Evolutionary conservation across 2,888 invertebrate species (phyloP), one percentile per base, ranked within the genome.

Genomic region (Melieria crassipennis): DNA sequence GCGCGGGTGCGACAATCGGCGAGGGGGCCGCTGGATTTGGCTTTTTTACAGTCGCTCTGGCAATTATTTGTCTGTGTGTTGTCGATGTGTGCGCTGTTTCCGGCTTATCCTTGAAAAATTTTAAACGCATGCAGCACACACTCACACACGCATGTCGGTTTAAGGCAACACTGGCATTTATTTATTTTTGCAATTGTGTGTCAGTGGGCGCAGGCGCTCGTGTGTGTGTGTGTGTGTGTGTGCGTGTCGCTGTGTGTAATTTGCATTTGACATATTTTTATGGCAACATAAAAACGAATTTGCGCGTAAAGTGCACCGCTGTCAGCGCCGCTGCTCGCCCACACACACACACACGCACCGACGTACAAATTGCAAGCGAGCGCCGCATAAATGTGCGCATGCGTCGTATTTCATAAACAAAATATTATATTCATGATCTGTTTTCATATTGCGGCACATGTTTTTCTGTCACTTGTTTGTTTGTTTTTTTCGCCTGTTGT

Each of bases 231-330:
- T 60, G 67, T 64, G 57, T 60, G 47, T 70, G 43, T 64, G 58
- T 60, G 43, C 43, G 48, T 47, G 57, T 48, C 46, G 30, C 5
- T 47, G 10, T 48, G 43, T 61, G 45, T 82, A 77, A 81, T 81
- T 81, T 78, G 80, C 79, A 80, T 82, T 78, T 80, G 78, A 82
- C 79, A 79, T 77, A 80, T 81, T 82, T 79, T 81, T 79, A 81
- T 78, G 74, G 47, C 30, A 45, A 47, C 67, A 60, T 71, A 66
- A 69, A 69, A 65, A 64, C 67, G 46, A 68, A 70, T 62, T 70
- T 70, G 10, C 67, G n/a, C 67, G 70, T 70, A 64, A 68, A 68
- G 50, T 68, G 16, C 65, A 45, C 43, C 5, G 57, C 30, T 16
- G 5, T 7, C n/a, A 11, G 11, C 9, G 11, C 9, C 6, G 52